Conservation (phyloP, 2,797 vertebrate species). For the Pangasius djambal region DNA sequence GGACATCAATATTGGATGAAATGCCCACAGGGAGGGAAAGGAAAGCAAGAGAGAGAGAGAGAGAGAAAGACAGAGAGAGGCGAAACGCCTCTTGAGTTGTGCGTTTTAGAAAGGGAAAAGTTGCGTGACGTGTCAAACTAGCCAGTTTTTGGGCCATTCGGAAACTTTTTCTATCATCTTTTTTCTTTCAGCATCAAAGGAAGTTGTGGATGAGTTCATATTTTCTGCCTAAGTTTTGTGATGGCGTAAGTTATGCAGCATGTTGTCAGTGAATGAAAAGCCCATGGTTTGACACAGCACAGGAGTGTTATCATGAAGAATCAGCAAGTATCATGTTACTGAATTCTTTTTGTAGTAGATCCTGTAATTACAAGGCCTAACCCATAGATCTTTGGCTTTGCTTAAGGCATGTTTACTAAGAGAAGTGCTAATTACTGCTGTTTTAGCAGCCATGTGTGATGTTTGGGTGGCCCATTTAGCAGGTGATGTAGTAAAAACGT, state of each 20-base stretch:
- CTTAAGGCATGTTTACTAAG: constrained; percentile 7
- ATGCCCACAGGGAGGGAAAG: constrained; percentile 52
- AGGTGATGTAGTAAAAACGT: constrained; percentile 5
- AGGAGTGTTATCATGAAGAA: not conserved
- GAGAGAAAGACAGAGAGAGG: constrained; percentile 2
- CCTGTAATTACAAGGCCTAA: not conserved
- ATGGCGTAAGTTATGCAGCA: not conserved
- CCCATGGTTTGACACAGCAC: not conserved
- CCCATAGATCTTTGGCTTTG: constrained; percentile 5
- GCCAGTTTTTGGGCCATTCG: constrained; percentile 25
- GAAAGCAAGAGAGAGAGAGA: not conserved
- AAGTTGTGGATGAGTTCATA: constrained; percentile 18
- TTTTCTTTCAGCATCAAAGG: constrained; percentile 27
- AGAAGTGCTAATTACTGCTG: constrained; percentile 10
- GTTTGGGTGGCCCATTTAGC: constrained; percentile 22
- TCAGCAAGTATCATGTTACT: not conserved
- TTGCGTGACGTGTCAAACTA: constrained; percentile 47
- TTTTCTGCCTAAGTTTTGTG: constrained; percentile 19
- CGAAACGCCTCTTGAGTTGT: not conserved
- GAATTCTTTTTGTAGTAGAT: not conserved
- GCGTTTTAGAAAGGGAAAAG: constrained; percentile 43
- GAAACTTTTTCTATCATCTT: constrained; percentile 40
- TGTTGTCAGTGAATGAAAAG: not conserved
- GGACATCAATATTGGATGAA: constrained; percentile 63
- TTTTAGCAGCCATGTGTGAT: not conserved